These are phyloP conservation scores for Euthynnus affinis DNA, from an alignment of 2,797 vertebrate genomes.

Conservation along the genomic window DNA sequence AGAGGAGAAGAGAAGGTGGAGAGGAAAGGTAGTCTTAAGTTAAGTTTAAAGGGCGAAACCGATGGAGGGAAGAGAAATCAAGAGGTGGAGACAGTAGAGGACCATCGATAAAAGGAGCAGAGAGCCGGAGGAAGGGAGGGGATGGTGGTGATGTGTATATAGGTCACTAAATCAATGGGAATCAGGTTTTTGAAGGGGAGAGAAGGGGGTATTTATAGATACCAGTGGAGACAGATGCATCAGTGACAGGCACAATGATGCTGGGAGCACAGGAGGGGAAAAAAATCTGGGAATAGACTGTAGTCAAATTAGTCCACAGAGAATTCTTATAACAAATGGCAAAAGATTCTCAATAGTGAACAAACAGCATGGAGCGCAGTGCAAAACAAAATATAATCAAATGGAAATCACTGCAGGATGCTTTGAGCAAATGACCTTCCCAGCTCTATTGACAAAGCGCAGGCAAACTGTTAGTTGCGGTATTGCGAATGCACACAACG, in stretches of 20 bases:
- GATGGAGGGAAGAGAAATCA: slow-evolving; percentile 57
- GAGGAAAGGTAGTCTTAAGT: slow-evolving; percentile 55
- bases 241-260: slow-evolving; percentile 78
- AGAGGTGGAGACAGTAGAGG: slow-evolving; percentile 72
- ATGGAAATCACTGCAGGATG: slow-evolving; percentile 73
- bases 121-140: slow-evolving; percentile 55
- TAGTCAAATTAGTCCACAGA: slow-evolving; percentile 72
- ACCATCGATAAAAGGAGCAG: slow-evolving; percentile 67
- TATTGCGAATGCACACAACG: slow-evolving; percentile 47
- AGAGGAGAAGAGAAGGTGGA: slow-evolving; percentile 59
- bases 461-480: slow-evolving; percentile 16
- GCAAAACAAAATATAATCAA: slow-evolving; percentile 74
- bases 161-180: slow-evolving; percentile 90
- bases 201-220: slow-evolving; percentile 85
- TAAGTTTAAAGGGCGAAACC: slow-evolving; percentile 57
- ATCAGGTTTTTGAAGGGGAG: slow-evolving; percentile 86
- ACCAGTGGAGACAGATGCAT: slow-evolving; percentile 80
- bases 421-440: slow-evolving; percentile 76
- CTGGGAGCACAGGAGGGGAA: slow-evolving; percentile 49
- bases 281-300: slow-evolving; percentile 60
- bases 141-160: slow-evolving; percentile 84
- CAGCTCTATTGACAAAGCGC: slow-evolving; percentile 62
- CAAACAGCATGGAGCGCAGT: slow-evolving; percentile 41
- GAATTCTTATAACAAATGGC: slow-evolving; percentile 70
- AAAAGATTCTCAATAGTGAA: slow-evolving; percentile 60